These are phyloP conservation scores for Arctopsyche grandis DNA, from an alignment of 1,140 invertebrate species.

Conservation along the genomic window DNA sequence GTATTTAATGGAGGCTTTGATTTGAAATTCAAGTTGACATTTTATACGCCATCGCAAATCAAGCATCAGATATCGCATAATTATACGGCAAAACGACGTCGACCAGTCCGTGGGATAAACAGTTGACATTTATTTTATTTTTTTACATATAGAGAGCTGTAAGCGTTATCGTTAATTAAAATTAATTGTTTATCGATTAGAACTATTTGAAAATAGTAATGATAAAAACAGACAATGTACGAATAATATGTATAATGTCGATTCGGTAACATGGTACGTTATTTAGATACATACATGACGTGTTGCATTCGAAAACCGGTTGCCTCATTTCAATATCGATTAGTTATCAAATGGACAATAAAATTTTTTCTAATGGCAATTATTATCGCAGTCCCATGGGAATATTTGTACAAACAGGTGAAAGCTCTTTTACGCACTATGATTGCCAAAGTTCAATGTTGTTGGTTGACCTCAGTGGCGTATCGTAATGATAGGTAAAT, in stretches of 20 bases:
- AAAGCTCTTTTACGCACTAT: too few relatives aligned
- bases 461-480: too few relatives aligned
- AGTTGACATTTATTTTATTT: slow-evolving; percentile 12
- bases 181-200: slow-evolving; percentile 18
- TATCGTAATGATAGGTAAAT: too few relatives aligned
- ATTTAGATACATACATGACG: background rate
- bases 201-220: background rate
- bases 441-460: too few relatives aligned
- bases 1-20: background rate
- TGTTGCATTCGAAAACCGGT: background rate
- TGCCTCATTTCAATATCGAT: slow-evolving; percentile 22
- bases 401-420: too few relatives aligned
- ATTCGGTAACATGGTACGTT: background rate
- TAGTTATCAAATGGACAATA: slow-evolving; percentile 25
- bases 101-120: slow-evolving; percentile 12
- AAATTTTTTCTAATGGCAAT: background rate
- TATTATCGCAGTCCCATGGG: too few relatives aligned
- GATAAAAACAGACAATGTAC: background rate
- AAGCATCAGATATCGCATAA: slow-evolving; percentile 4
- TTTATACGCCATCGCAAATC: slow-evolving; percentile 12
- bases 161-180: slow-evolving; percentile 22
- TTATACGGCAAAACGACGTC: background rate
- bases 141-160: background rate
- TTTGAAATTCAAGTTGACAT: background rate
- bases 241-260: background rate